A percentile compares a stretch with the other conserved stretches of the same genome.
Evolutionary conservation across 1,140 invertebrate species (phyloP).

Genomic region (Pseudomyrmex pallidus): DNA sequence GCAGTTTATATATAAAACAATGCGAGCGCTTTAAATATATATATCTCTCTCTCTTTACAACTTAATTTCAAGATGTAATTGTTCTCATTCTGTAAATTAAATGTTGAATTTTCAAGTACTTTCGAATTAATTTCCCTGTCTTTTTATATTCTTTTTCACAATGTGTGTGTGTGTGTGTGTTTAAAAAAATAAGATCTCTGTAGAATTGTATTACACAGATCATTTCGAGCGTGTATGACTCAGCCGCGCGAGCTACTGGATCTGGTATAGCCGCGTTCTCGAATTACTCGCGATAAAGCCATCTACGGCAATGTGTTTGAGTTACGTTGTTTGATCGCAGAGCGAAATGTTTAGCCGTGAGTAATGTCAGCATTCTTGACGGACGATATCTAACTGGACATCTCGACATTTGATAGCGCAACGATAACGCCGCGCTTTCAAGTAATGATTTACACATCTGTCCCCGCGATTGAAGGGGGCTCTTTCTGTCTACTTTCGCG

Average conservation of each 20-base stretch:
- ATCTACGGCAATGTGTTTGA: constrained; percentile 54
- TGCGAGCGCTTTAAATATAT: too few species aligned
- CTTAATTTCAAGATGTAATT: too few species aligned
- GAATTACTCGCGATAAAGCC: constrained; percentile 56
- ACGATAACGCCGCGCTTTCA: constrained; percentile 2
- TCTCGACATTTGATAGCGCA: constrained; percentile 26
- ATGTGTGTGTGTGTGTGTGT: too few species aligned
- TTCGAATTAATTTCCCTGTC: too few species aligned
- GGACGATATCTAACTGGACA: constrained; percentile 33
- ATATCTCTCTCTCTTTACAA: too few species aligned
- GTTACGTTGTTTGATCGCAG: constrained; percentile 61
- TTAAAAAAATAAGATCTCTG: too few species aligned
- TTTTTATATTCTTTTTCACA: too few species aligned
- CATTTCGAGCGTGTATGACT: constrained; percentile 34
- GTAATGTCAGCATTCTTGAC: constrained; percentile 66
- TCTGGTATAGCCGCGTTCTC: constrained; percentile 35
- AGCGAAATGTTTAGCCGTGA: constrained; percentile 63
- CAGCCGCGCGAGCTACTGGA: neutral
- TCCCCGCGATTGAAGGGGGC: constrained; percentile 39
- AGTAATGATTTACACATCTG: constrained; percentile 61
- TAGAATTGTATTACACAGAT: neutral
- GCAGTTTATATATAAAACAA: too few species aligned
- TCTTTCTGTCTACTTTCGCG: constrained; percentile 45
- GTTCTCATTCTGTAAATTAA: too few species aligned
- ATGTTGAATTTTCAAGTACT: too few species aligned